Evolutionary conservation across 2,888 invertebrate genomes (phyloP).

Genomic region (Latrodectus hesperus): DNA sequence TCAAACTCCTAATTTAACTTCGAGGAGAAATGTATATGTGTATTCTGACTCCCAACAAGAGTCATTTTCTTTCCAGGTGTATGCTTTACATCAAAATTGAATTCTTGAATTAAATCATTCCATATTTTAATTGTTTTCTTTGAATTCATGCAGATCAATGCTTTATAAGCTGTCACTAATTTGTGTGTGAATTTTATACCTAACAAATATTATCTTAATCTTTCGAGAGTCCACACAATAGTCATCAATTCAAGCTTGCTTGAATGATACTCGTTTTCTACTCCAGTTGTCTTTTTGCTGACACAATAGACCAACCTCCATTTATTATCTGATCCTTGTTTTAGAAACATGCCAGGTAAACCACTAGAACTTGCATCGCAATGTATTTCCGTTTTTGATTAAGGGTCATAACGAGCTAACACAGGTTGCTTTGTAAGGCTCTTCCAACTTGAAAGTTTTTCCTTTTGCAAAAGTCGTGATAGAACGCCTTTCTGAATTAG

Average conservation of each 20-base stretch:
- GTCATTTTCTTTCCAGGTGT: neutral
- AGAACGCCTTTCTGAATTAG: neutral
- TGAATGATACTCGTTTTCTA: neutral
- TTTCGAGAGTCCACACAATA: constrained; percentile 10
- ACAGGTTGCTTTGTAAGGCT: neutral
- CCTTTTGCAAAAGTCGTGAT: neutral
- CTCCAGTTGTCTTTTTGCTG: constrained; percentile 2
- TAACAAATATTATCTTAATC: neutral
- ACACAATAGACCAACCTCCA: neutral
- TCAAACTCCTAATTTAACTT: neutral
- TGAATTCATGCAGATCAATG: neutral
- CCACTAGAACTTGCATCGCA: neutral
- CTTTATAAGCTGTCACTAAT: neutral
- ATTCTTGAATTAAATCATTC: constrained; percentile 3
- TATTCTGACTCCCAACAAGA: neutral
- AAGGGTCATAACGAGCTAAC: neutral
- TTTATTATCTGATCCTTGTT: neutral
- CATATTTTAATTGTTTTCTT: neutral
- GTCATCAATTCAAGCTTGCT: constrained; percentile 10
- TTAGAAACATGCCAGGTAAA: neutral
- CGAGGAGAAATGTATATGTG: fast-evolving
- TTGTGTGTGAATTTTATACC: neutral
- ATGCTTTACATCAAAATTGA: neutral
- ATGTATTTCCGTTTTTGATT: neutral
- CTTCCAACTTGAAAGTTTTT: neutral